Base-by-base conservation (phyloP, 2,797 vertebrate species). In the Crocidura indochinensis region DNA sequence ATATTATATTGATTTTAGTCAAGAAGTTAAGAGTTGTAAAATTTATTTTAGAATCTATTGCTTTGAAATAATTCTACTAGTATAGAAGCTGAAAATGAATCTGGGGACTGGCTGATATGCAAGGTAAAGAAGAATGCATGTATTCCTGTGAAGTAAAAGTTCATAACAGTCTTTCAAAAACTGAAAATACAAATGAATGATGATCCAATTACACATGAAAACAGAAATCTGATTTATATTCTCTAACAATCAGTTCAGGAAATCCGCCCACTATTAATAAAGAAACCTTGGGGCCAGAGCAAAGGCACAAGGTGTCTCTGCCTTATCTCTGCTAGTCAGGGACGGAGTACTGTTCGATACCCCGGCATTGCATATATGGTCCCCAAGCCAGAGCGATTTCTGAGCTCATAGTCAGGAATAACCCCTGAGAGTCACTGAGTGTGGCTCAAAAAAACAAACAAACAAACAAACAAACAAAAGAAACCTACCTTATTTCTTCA, bases 171-270 rank as follows among this genome's bases (percentile, higher is more conserved):
- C 17, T 60, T 60, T 60, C 22, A 38, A 94, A 49, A 29, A 53
- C 78, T 74, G 38, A 72, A 20, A 38, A 62, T 27, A 75, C 31
- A 68, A 75, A 67, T 20, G 17, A 31, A 84, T 4, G 24, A 8
- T 19, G 17, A 14, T 10, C 8, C 20, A 38, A 64, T 4, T 9
- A 51, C 1, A 3, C 31, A 31, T 26, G 29, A 51, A 74, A 44
- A 64, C 0, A 64, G 60, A 72, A 75, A 26, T 90, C n/a, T 82
- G 46, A 84, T 29, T 83, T 79, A 44, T 27, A 27, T 51, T 75
- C 69, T 82, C 1, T 4, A 84, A 29, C 6, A 60, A 44, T 17
- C 24, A 68, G 47, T 6, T 44, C 49, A 73, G 15, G 29, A 68
- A 84, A 74, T 49, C 15, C 74, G 76, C 29, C 29, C 12, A 24